These are phyloP conservation scores for Rhingia rostrata DNA, from an alignment of 2,888 invertebrate species.

Conservation along the genomic window DNA sequence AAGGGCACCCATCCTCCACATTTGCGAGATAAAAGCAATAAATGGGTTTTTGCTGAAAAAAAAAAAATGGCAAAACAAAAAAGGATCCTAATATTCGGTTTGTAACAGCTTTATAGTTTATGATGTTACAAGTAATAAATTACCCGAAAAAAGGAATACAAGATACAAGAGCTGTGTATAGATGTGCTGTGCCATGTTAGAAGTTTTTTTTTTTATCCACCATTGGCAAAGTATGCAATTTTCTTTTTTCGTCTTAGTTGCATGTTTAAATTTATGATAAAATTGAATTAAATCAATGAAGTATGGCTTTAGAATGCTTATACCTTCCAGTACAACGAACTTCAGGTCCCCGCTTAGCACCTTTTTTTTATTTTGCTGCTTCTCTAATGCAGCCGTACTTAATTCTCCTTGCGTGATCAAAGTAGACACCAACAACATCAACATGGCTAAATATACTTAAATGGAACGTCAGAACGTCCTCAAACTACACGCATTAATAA, in stretches of 20 bases:
- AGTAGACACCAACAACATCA: constrained; percentile 5
- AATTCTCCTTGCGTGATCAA: constrained; percentile 33
- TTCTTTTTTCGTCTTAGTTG: neutral
- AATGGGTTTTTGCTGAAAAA: constrained; percentile 5
- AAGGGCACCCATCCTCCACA: neutral
- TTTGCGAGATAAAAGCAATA: constrained; percentile 21
- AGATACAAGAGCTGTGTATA: constrained; percentile 12
- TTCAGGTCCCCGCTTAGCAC: neutral
- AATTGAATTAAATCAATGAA: neutral
- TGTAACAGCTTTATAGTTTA: constrained; percentile 33
- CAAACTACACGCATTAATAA: constrained; percentile 43
- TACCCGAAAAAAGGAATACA: constrained; percentile 2
- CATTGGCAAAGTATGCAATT: neutral
- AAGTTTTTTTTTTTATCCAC: neutral
- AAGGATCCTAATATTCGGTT: constrained; percentile 18
- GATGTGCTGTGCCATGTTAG: neutral
- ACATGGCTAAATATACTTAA: constrained; percentile 21
- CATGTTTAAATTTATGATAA: neutral
- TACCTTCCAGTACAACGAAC: neutral
- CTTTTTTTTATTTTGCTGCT: neutral
- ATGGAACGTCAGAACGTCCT: constrained; percentile 17
- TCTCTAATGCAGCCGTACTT: neutral
- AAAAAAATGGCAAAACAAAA: constrained; percentile 6
- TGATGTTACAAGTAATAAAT: constrained; percentile 46
- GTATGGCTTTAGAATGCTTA: neutral